Percentiles rank a stretch among this genome's conserved stretches.
Evolutionary conservation across 1,140 invertebrate species (phyloP).

Genomic region (Platyura marginata): DNA sequence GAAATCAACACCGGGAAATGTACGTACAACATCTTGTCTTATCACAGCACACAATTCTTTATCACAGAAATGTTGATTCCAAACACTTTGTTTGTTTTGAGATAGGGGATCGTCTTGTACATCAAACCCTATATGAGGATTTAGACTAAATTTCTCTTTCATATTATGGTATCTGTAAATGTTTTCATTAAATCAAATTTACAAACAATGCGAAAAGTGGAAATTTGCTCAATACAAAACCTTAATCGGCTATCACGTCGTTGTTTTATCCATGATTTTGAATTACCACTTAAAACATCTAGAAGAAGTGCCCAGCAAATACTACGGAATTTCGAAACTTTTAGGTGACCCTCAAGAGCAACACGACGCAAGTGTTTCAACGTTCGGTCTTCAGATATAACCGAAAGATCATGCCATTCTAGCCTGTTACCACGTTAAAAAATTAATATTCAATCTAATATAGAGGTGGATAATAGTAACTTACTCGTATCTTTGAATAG

Average conservation of each 20-base stretch:
- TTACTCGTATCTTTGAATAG: background rate
- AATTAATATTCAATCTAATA: background rate
- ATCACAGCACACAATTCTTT: constrained; percentile 53
- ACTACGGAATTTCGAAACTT: constrained; percentile 27
- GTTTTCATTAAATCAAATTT: too few species aligned
- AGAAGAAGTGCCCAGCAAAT: constrained; percentile 26
- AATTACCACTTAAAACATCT: constrained; percentile 18
- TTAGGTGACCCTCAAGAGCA: constrained; percentile 24
- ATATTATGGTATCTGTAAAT: background rate
- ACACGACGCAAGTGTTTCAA: constrained; percentile 14
- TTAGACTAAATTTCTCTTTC: constrained; percentile 6
- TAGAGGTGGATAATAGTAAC: background rate
- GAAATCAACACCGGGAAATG: constrained; percentile 61
- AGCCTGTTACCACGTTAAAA: constrained; percentile 5
- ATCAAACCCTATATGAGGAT: constrained; percentile 12
- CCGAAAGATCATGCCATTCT: constrained; percentile 20
- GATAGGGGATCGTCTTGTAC: constrained; percentile 17
- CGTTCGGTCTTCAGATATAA: constrained; percentile 11
- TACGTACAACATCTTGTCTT: constrained; percentile 59
- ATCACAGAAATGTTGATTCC: constrained; percentile 68
- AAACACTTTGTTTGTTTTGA: constrained; percentile 38
- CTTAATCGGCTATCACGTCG: constrained; percentile 13
- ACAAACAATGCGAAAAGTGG: too few species aligned
- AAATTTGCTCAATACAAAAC: too few species aligned
- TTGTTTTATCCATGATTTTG: constrained; percentile 16